Conservation (phyloP, 1,140 invertebrate species). For the Tetraneura akinire region DNA sequence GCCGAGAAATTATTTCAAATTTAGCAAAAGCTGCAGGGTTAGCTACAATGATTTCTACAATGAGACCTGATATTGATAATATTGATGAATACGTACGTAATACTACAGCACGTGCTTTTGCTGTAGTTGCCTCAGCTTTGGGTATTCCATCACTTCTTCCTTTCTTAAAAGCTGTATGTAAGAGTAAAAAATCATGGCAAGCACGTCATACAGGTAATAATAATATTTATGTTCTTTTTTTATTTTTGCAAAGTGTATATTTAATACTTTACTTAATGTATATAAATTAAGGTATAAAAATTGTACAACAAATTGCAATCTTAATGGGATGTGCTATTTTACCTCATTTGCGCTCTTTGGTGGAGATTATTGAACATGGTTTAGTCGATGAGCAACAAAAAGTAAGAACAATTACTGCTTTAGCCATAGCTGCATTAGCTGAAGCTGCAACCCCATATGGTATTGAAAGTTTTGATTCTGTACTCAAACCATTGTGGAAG, state of each 20-base stretch:
- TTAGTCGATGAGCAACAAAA: slow-evolving; percentile 86
- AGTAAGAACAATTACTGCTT: slow-evolving; percentile 95
- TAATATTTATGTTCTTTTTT: neutral
- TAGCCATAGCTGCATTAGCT: slow-evolving; percentile 95
- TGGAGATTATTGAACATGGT: slow-evolving; percentile 99
- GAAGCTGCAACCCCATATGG: slow-evolving; percentile 99
- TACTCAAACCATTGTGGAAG: slow-evolving; percentile 98
- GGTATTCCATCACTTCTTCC: slow-evolving; percentile 97
- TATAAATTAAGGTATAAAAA: slow-evolving; percentile 80
- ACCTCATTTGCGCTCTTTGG: slow-evolving; percentile 95
- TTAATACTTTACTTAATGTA: neutral
- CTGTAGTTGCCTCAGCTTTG: slow-evolving; percentile 97
- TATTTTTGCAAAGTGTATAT: neutral
- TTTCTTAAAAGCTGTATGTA: slow-evolving; percentile 98
- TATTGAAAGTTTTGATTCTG: slow-evolving; percentile 99
- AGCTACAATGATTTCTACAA: slow-evolving; percentile 99
- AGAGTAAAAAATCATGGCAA: slow-evolving; percentile 99
- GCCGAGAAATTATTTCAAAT: slow-evolving; percentile 99
- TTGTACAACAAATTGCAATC: slow-evolving; percentile 99
- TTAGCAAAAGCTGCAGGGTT: slow-evolving; percentile 99
- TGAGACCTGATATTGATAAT: slow-evolving; percentile 99
- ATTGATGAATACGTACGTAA: slow-evolving; percentile 99
- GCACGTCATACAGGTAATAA: slow-evolving; percentile 85
- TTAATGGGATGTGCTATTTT: slow-evolving; percentile 99
- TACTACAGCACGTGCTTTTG: slow-evolving; percentile 98